Conservation (phyloP, 2,797 vertebrate species). For the Rhinatrema bivittatum region DNA sequence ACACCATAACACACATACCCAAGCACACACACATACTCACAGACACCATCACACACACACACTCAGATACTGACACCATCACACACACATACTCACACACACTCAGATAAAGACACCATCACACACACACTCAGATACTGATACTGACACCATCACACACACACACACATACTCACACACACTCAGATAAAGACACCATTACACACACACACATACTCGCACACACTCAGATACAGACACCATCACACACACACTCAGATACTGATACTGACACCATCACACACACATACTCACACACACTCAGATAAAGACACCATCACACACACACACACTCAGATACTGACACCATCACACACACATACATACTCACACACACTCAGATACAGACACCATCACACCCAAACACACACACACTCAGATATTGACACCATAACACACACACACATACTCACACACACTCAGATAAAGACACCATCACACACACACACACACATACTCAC, state of each 20-base stretch:
- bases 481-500: background rate
- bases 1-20: slow-evolving; percentile 2
- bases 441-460: background rate
- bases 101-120: too few relatives aligned
- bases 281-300: too few relatives aligned
- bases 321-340: too few relatives aligned
- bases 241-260: too few relatives aligned
- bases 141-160: too few relatives aligned
- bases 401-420: background rate
- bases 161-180: slow-evolving; percentile 9
- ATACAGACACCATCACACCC: background rate
- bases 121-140: too few relatives aligned
- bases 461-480: background rate
- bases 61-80: background rate
- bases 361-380: too few relatives aligned
- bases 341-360: too few relatives aligned
- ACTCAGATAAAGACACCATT: too few relatives aligned
- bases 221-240: fast-evolving
- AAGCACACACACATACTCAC: background rate
- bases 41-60: background rate
- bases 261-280: too few relatives aligned
- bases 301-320: too few relatives aligned
- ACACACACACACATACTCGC: background rate
- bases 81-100: background rate
- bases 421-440: background rate